A percentile compares a stretch with the other conserved stretches of the same genome.
Evolutionary conservation across 2,797 vertebrate genomes (phyloP).

Genomic region (Rhodeus uyekii): DNA sequence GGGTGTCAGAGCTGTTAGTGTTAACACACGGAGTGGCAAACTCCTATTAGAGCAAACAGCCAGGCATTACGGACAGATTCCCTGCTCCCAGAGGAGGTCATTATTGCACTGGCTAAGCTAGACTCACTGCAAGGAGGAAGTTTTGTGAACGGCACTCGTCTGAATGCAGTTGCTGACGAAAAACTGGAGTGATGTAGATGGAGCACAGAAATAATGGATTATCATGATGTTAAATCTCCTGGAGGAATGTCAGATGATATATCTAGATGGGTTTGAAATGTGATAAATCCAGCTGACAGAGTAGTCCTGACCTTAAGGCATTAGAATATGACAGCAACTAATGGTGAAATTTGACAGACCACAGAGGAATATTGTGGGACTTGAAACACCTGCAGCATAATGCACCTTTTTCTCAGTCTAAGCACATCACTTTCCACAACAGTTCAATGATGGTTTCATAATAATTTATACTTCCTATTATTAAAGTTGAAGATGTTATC

Average conservation of each 20-base stretch:
- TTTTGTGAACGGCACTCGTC: neutral
- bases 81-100: constrained; percentile 74
- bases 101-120: constrained; percentile 66
- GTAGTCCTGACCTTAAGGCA: constrained; percentile 12
- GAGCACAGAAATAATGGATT: constrained; percentile 46
- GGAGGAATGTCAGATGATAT: constrained; percentile 33
- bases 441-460: neutral
- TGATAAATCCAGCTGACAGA: constrained; percentile 27
- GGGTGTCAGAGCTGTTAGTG: constrained; percentile 57
- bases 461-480: neutral
- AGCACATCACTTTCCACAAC: neutral
- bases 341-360: constrained; percentile 40
- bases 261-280: constrained; percentile 31
- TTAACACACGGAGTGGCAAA: constrained; percentile 59
- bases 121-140: constrained; percentile 18
- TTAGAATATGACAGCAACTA: constrained; percentile 43
- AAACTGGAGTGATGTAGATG: constrained; percentile 32
- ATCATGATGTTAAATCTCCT: constrained; percentile 44
- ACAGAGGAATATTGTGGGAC: constrained; percentile 15
- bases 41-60: constrained; percentile 63
- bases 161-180: constrained; percentile 20
- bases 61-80: constrained; percentile 65
- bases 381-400: constrained; percentile 17
- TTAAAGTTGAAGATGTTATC: neutral
- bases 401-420: constrained; percentile 16